phyloP scores from a whole-genome alignment of 2,797 vertebrate genomes.

The Cryptoblepharus egeriae region DNA sequence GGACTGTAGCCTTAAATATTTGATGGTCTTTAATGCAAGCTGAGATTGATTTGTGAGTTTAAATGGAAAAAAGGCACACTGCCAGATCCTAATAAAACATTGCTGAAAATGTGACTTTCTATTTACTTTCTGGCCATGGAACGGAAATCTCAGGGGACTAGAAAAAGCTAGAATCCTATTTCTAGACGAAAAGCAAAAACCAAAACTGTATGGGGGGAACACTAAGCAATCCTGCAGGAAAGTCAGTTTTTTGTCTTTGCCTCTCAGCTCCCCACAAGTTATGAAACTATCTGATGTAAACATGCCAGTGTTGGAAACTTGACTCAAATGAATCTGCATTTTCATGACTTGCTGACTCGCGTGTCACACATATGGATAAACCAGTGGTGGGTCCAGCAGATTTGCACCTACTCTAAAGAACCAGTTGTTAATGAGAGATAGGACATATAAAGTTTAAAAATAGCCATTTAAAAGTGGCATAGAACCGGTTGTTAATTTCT shows the following conservation, averaged over 20 bases:
- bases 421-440: no score
- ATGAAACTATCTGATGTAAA: neutral
- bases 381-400: no score
- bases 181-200: slow-evolving; percentile 40
- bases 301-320: slow-evolving; percentile 1
- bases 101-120: slow-evolving; percentile 33
- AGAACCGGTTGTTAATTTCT: no score
- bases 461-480: no score
- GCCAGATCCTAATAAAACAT: slow-evolving; percentile 36
- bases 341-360: no score
- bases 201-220: no score
- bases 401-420: no score
- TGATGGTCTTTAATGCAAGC: slow-evolving; percentile 27
- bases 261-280: neutral
- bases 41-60: slow-evolving; percentile 24
- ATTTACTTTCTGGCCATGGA: slow-evolving; percentile 20
- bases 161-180: slow-evolving; percentile 38
- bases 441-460: no score
- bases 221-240: slow-evolving; percentile 19
- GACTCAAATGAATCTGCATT: no score
- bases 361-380: no score
- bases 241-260: slow-evolving; percentile 2
- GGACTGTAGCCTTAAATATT: neutral
- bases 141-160: slow-evolving; percentile 31
- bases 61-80: slow-evolving; percentile 41